Base-by-base conservation (phyloP, 2,113 vertebrate genomes). In the Pedionomus torquatus region DNA sequence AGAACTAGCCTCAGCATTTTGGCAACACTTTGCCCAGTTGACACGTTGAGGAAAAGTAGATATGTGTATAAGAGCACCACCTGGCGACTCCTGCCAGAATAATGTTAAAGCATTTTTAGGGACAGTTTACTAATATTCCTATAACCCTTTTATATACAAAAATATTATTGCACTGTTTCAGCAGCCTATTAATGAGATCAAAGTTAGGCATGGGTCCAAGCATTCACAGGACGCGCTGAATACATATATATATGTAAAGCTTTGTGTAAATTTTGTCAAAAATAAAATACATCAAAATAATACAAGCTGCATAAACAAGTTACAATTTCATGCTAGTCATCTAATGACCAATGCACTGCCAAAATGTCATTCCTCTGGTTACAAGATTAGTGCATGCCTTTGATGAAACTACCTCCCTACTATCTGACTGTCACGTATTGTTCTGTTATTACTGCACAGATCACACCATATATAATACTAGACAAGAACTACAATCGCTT, bases 61-160 rank as follows among this genome's bases (percentile, higher is more conserved):
- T 58, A 3, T 4, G 16, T 26, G 70, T 95, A 2, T 75, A 87
- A 96, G 65, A 97, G 95, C 92, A 95, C 94, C 96, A 97, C 69
- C 96, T 96, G 90, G 76, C 75, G 95, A 89, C 57, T 94, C 33
- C 44, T 37, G 44, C 17, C 37, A 85, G 52, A 87, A 92, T 44
- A 41, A 75, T 17, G 43, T 24, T 19, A 44, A 15, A 35, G 8
- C 19, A n/a, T 57, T 61, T 84, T 46, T 6, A 61, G 57, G 39
- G 23, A 12, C 52, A 43, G 61, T 19, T 84, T n/a, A 51, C 39
- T 37, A 68, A 8, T 0, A 4, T 19, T 54, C 48, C 41, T 33
- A 69, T 51, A 72, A 89, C 63, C 23, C 28, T 87, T 76, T 79
- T 25, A 31, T 18, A 87, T 28, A 6, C 35, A 82, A 87, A 89